Conservation (phyloP, 2,888 invertebrate genomes). For the Caenorhabditis virilis region DNA sequence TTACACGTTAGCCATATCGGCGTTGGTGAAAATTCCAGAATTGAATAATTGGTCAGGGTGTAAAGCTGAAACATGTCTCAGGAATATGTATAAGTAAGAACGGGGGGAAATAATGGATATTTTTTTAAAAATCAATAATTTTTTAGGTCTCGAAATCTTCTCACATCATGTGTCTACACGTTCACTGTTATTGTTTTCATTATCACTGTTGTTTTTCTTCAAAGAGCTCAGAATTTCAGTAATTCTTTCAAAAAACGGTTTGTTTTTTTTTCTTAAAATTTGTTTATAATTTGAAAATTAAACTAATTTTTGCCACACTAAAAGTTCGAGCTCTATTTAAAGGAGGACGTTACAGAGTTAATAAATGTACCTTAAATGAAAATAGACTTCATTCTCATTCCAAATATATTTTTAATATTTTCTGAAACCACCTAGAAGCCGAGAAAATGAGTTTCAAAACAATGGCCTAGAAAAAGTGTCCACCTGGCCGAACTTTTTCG, state of each 20-base stretch:
- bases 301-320: not conserved
- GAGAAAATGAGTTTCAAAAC: too few relatives aligned
- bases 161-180: slow-evolving; percentile 51
- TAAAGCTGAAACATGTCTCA: slow-evolving; percentile 62
- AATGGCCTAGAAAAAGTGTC: too few relatives aligned
- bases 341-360: too few relatives aligned
- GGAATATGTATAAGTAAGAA: slow-evolving; percentile 46
- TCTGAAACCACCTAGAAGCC: too few relatives aligned
- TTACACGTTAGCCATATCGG: slow-evolving; percentile 54
- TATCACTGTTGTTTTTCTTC: slow-evolving; percentile 52
- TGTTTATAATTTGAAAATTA: not conserved
- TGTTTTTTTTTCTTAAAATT: slow-evolving; percentile 5
- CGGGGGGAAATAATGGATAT: not conserved
- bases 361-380: too few relatives aligned
- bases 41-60: slow-evolving; percentile 63
- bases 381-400: not conserved
- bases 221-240: slow-evolving; percentile 52
- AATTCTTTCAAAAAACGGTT: slow-evolving; percentile 51
- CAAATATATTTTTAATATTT: too few relatives aligned
- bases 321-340: too few relatives aligned
- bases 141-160: slow-evolving; percentile 50
- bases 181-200: slow-evolving; percentile 58
- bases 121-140: slow-evolving; percentile 4
- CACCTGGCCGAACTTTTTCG: too few relatives aligned
- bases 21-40: slow-evolving; percentile 58